Percentiles rank a stretch among this genome's conserved stretches.
These are phyloP conservation scores for Daptonema setosum DNA, from an alignment of 2,888 invertebrate species.

Conservation along the genomic window DNA sequence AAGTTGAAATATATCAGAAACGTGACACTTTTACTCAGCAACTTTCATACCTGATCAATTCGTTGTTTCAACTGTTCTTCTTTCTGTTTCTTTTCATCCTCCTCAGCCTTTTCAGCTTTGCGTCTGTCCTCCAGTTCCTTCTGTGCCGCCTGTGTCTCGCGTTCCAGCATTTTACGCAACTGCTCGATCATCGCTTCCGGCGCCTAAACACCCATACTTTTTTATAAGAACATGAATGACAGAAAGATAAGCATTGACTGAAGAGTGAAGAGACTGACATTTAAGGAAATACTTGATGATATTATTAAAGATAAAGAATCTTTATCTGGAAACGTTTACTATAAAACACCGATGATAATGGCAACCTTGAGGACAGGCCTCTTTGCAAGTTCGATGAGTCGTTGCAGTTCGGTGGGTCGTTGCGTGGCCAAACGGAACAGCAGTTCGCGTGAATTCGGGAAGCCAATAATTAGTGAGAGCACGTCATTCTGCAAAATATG, in stretches of 20 bases:
- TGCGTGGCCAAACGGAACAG: slow-evolving; percentile 5
- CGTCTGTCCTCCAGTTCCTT: not conserved
- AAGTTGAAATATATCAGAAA: too few relatives aligned
- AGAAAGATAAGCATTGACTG: too few relatives aligned
- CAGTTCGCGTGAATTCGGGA: slow-evolving; percentile 2
- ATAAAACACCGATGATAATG: too few relatives aligned
- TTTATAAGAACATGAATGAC: not conserved
- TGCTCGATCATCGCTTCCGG: not conserved
- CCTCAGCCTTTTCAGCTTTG: not conserved
- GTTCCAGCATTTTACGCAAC: not conserved
- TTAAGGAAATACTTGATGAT: too few relatives aligned
- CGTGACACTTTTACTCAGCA: too few relatives aligned
- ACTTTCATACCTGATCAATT: not conserved
- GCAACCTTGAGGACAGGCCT: slow-evolving; percentile 3
- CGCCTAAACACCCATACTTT: not conserved
- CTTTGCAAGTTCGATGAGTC: slow-evolving; percentile 5
- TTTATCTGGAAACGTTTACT: too few relatives aligned
- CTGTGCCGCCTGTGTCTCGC: not conserved
- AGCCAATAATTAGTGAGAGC: not conserved
- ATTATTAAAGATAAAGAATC: too few relatives aligned
- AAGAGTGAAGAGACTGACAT: too few relatives aligned
- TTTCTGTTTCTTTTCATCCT: not conserved
- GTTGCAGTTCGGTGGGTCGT: slow-evolving; percentile 5
- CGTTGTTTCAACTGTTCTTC: not conserved
- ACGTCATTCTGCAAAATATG: too few relatives aligned